Conservation (phyloP, 2,797 vertebrate genomes). For the Megalops cyprinoides region DNA sequence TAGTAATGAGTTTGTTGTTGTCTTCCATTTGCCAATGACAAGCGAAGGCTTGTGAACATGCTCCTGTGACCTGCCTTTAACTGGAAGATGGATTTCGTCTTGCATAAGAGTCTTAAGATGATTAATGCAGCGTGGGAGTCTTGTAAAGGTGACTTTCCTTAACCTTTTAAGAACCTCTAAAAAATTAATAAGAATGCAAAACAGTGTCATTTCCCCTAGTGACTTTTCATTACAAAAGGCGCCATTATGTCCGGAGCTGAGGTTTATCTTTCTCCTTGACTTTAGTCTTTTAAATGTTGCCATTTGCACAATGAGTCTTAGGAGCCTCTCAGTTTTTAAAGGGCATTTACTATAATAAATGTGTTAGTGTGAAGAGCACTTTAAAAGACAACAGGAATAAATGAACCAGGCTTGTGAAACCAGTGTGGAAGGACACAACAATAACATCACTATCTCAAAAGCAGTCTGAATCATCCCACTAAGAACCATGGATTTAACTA, state of each 20-base stretch:
- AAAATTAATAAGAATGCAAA: neutral
- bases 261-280: conserved; percentile 14
- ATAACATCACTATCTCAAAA: neutral
- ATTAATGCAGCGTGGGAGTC: neutral
- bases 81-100: neutral
- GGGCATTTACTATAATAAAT: neutral
- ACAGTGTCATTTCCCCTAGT: neutral
- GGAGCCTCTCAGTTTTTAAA: neutral
- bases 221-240: neutral
- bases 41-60: neutral
- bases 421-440: neutral
- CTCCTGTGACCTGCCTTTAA: neutral
- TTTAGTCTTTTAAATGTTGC: neutral
- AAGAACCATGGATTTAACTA: neutral
- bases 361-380: neutral
- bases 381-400: neutral
- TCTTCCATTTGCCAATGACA: neutral
- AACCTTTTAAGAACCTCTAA: neutral
- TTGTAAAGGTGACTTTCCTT: neutral
- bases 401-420: neutral
- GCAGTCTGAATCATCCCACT: neutral
- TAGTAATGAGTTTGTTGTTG: neutral
- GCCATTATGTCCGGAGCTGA: conserved; percentile 8
- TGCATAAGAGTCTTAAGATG: conserved; percentile 1
- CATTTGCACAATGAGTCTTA: neutral